These are phyloP conservation scores for Drosophila chauvacae DNA, from an alignment of 1,140 invertebrate genomes.

Conservation along the genomic window DNA sequence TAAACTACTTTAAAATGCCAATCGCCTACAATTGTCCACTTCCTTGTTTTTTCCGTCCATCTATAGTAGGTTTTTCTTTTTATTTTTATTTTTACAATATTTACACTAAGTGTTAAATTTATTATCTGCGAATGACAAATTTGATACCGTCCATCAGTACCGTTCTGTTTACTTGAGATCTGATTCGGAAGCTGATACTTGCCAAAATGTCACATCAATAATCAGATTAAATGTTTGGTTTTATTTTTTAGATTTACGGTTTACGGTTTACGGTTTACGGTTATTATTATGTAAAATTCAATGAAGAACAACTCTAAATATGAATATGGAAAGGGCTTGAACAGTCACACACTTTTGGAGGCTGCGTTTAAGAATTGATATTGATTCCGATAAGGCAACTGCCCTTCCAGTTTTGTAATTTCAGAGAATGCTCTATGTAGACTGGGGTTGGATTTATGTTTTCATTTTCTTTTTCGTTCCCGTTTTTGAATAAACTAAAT, in stretches of 20 bases:
- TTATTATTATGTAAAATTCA: slow-evolving; percentile 60
- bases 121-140: slow-evolving; percentile 44
- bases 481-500: slow-evolving; percentile 40
- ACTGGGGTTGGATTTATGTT: slow-evolving; percentile 21
- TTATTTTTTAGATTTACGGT: slow-evolving; percentile 46
- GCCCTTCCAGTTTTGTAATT: slow-evolving; percentile 30
- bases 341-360: slow-evolving; percentile 45
- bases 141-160: slow-evolving; percentile 21
- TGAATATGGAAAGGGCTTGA: slow-evolving; percentile 39
- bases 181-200: slow-evolving; percentile 75
- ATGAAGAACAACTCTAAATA: slow-evolving; percentile 69
- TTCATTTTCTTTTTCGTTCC: slow-evolving; percentile 1
- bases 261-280: slow-evolving; percentile 30
- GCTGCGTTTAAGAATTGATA: slow-evolving; percentile 16
- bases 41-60: slow-evolving; percentile 11
- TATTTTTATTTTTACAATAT: slow-evolving; percentile 77
- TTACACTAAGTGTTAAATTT: slow-evolving; percentile 74
- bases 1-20: slow-evolving; percentile 75
- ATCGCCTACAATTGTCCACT: slow-evolving; percentile 49
- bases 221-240: slow-evolving; percentile 55
- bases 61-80: slow-evolving; percentile 60
- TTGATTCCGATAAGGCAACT: slow-evolving; percentile 25
- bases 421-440: slow-evolving; percentile 20
- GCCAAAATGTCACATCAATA: slow-evolving; percentile 67
- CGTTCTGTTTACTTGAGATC: slow-evolving; percentile 66